Evolutionary conservation across 2,888 invertebrate species (phyloP), one percentile per base, ranked within the genome.

Genomic region (Drosophila pseudotalamancana): DNA sequence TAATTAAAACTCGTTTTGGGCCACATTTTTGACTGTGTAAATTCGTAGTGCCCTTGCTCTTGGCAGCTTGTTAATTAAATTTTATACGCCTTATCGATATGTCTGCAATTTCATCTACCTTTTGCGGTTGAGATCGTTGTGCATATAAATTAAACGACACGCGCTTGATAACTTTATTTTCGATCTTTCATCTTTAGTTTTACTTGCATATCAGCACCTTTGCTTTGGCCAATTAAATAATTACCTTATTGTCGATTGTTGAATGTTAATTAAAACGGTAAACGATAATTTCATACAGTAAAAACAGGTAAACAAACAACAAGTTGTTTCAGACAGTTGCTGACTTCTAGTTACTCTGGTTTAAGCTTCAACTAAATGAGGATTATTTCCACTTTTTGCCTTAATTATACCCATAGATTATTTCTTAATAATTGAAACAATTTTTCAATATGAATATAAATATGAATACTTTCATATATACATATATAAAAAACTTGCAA

Each of bases 31-130:
- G 27, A 65, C 31, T 37, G 23, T 23, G 53, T 8, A 18, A n/a
- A 29, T 18, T 34, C 3, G 8, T 29, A 27, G 63, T 39, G 48
- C 39, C 45, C 69, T 74, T 67, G 72, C 64, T 40, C 49, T 72
- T 65, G 67, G 34, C 57, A 31, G 46, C 27, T 55, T 34, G 54
- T 50, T 31, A 54, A 27, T 42, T 31, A 54, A 48, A 16, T 45
- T 63, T 45, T 46, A 53, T 25, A 9, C 37, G 29, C 54, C 25
- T 72, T 77, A 72, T 72, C 72, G 66, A 39, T 49, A 39, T n/a
- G 31, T 21, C 34, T 43, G 77, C 46, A 59, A 35, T 50, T 55
- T 71, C 57, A 72, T 72, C 59, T 39, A 21, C 54, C 54, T 55
- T 76, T 72, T 48, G 55, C 51, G 50, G 40, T n/a, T 43, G 19